Evolutionary conservation across 2,888 invertebrate species (phyloP), one percentile per base, ranked within the genome.

Genomic region (Meliscaeva auricollis): DNA sequence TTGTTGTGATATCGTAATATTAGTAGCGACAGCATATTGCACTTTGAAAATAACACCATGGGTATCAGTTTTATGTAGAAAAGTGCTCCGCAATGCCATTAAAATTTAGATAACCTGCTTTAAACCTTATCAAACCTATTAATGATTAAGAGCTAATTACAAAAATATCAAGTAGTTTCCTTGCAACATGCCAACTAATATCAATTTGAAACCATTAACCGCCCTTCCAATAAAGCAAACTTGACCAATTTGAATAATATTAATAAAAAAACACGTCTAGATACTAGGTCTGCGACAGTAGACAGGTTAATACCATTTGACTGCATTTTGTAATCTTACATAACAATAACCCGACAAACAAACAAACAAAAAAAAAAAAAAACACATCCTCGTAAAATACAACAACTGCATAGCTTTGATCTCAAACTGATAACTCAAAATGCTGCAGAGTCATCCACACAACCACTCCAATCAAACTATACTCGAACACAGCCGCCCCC

Each of bases 361-460:
- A 64, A 66, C n/a, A 22, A 35, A 41, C 3, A 17, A 38, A 50
- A 22, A 48, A 60, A 17, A 68, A 38, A 26, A 52, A 26, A 26
- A 7, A 3, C 2, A 26, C 26, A 26, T 20, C 50, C 15, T 50
- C 44, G 35, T 17, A 38, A 26, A 17, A 54, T 38, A 64, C 48
- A 64, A 22, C 54, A n/a, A 77, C 66, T 72, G 41, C 62, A 62
- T 41, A 35, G 20, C 41, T 70, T 69, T 70, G 78, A 83, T 83
- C 78, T 41, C 22, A 9, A 60, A 56, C 75, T 80, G 84, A 84
- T 80, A 84, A 52, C 70, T 75, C 70, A 68, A 70, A 79, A 79
- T 58, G 30, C 54, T 66, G 64, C 74, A 58, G 32, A 44, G 30
- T 54, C 66, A 79, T 74, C 35, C 69, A 50, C 50, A 1, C 6